phyloP scores from a whole-genome alignment of 2,888 invertebrate genomes.

The Drosophila flavopinicola region DNA sequence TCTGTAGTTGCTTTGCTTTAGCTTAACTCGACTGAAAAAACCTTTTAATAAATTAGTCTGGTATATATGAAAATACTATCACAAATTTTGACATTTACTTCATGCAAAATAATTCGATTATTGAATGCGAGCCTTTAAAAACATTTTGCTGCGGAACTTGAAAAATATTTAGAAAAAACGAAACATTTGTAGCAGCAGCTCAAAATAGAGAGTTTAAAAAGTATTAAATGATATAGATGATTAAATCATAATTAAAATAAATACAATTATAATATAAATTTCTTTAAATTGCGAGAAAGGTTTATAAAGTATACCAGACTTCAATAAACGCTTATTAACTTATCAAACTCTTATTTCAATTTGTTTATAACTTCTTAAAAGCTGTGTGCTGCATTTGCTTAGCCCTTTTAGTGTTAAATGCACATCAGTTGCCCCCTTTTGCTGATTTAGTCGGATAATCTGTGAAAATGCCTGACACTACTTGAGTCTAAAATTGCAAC shows the following conservation, averaged over 20 bases:
- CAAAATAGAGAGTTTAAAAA: neutral
- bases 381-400: too few relatives aligned
- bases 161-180: neutral
- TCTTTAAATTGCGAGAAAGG: too few relatives aligned
- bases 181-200: neutral
- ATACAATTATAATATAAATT: too few relatives aligned
- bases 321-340: too few relatives aligned
- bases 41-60: constrained; percentile 25
- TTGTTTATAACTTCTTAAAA: too few relatives aligned
- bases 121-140: neutral
- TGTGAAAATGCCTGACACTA: constrained; percentile 22
- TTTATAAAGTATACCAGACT: too few relatives aligned
- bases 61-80: constrained; percentile 9
- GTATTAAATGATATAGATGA: neutral
- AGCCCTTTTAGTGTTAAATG: neutral
- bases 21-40: constrained; percentile 25
- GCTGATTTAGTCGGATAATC: constrained; percentile 13
- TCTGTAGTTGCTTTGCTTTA: constrained; percentile 25
- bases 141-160: neutral
- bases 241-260: neutral
- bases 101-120: neutral
- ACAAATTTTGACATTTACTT: too few relatives aligned
- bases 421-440: neutral
- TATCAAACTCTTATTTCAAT: too few relatives aligned
- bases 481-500: constrained; percentile 6